phyloP scores from a whole-genome alignment of 2,888 invertebrate genomes.

The Uropetala carovei region DNA sequence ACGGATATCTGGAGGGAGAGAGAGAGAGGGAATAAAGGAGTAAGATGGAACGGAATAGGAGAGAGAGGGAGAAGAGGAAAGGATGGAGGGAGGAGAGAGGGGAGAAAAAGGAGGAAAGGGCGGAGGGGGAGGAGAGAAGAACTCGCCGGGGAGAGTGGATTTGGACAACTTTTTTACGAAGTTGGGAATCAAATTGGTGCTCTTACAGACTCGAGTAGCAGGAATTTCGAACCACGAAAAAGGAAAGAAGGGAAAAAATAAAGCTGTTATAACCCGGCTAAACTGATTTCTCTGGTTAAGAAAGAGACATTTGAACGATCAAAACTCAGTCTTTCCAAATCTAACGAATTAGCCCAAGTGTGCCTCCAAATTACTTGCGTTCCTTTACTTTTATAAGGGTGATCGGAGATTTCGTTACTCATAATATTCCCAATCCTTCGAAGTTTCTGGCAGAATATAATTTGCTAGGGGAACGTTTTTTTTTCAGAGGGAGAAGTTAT shows the following conservation, averaged over 20 bases:
- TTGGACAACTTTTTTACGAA: slow-evolving; percentile 56
- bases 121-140: too few species aligned
- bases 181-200: slow-evolving; percentile 58
- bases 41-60: background rate
- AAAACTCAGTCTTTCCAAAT: too few species aligned
- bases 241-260: background rate
- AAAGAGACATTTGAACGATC: too few species aligned
- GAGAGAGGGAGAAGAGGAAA: background rate
- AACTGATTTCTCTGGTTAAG: background rate
- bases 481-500: too few species aligned
- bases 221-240: background rate
- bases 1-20: background rate
- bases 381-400: too few species aligned
- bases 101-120: too few species aligned
- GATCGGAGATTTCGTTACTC: too few species aligned
- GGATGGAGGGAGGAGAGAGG: background rate
- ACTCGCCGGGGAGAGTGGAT: slow-evolving; percentile 31
- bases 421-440: too few species aligned
- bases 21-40: background rate
- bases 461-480: too few species aligned
- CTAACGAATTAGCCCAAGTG: too few species aligned
- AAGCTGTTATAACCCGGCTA: background rate
- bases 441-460: too few species aligned
- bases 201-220: slow-evolving; percentile 26
- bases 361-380: too few species aligned